phyloP scores from a whole-genome alignment of 2,888 invertebrate genomes.

The Agrilus mali region DNA sequence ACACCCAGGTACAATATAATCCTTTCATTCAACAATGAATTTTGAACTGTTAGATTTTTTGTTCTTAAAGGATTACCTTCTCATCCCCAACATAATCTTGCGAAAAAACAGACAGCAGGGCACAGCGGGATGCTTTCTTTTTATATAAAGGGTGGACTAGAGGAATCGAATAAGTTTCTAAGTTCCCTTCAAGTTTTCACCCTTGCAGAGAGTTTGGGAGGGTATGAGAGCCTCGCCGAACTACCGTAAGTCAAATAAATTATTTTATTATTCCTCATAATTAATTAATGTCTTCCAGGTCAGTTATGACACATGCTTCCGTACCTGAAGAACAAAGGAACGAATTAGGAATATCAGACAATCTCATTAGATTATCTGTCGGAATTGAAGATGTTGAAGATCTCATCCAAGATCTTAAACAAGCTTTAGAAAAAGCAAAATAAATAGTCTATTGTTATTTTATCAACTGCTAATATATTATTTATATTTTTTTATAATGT shows the following conservation, averaged over 20 bases:
- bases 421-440: conserved; percentile 49
- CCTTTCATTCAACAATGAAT: no score
- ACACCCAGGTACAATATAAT: conserved; percentile 49
- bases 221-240: conserved; percentile 89
- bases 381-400: conserved; percentile 83
- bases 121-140: conserved; percentile 90
- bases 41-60: no score
- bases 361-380: conserved; percentile 75
- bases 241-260: conserved; percentile 59
- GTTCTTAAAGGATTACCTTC: conserved; percentile 50
- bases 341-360: conserved; percentile 69
- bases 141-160: conserved; percentile 64
- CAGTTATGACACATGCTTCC: conserved; percentile 91
- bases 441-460: no score
- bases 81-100: conserved; percentile 76
- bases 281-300: conserved; percentile 38
- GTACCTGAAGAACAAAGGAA: conserved; percentile 64
- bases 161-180: conserved; percentile 62
- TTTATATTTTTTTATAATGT: no score
- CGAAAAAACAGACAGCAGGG: conserved; percentile 68
- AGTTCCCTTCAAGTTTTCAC: conserved; percentile 66
- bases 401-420: conserved; percentile 69
- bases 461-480: no score
- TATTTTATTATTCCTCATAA: no score
- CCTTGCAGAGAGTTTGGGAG: conserved; percentile 90